A percentile compares a stretch with the other conserved stretches of the same genome.
Evolutionary conservation across 2,888 invertebrate genomes (phyloP).

Genomic region (Drosophila maculinotata): DNA sequence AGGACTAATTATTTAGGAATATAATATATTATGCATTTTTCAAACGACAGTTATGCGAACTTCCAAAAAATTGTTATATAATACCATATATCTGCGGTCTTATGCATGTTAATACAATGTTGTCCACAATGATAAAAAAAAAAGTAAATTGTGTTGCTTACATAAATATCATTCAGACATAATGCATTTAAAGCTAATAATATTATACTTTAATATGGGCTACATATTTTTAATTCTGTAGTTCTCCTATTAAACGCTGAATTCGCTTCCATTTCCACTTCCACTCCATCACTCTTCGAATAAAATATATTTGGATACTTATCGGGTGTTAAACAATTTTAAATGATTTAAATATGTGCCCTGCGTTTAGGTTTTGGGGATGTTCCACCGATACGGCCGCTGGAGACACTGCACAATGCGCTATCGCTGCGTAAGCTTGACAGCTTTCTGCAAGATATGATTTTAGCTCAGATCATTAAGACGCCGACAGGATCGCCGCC

Average conservation of each 20-base stretch:
- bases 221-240: not conserved
- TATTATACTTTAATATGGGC: constrained; percentile 1
- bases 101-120: too few relatives aligned
- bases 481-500: constrained; percentile 91
- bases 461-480: constrained; percentile 89
- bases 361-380: constrained; percentile 90
- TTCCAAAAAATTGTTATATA: not conserved
- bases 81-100: too few relatives aligned
- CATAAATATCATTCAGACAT: not conserved
- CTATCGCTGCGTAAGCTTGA: constrained; percentile 96
- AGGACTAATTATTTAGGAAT: not conserved
- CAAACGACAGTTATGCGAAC: not conserved
- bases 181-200: not conserved
- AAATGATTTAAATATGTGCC: constrained; percentile 74
- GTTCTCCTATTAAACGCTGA: constrained; percentile 3
- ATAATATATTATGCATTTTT: not conserved
- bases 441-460: constrained; percentile 94
- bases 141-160: too few relatives aligned
- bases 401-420: constrained; percentile 99
- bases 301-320: not conserved
- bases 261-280: constrained; percentile 4
- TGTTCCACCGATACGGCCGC: constrained; percentile 97
- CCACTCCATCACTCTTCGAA: not conserved
- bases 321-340: not conserved
- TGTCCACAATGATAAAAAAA: too few relatives aligned